Percentiles rank a stretch among this genome's conserved stretches.
These are phyloP conservation scores for Pteropus alecto DNA, from an alignment of 2,113 vertebrate species.

Conservation along the genomic window DNA sequence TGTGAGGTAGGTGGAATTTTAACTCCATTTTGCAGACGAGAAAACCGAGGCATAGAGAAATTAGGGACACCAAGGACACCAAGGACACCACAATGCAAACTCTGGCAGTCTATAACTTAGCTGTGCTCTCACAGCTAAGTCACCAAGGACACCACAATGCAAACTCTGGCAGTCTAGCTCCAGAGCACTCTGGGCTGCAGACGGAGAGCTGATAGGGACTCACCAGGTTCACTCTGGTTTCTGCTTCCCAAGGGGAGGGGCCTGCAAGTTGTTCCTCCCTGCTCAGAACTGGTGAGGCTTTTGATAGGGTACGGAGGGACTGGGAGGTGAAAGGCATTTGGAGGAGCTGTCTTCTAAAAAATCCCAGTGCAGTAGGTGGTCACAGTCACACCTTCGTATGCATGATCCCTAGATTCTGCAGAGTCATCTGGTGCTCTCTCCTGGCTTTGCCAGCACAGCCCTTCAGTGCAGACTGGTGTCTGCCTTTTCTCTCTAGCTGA, in stretches of 20 bases:
- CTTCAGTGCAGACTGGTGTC: neutral
- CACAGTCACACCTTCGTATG: no score
- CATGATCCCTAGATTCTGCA: neutral
- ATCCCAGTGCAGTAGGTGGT: accelerated
- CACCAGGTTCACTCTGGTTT: neutral
- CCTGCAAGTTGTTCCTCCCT: neutral
- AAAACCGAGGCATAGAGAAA: neutral
- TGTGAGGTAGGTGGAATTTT: neutral
- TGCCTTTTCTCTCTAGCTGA: neutral
- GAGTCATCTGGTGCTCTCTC: neutral
- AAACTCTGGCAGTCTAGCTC: neutral
- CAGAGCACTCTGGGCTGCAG: neutral
- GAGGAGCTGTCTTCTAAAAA: neutral
- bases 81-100: no score
- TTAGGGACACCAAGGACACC: no score
- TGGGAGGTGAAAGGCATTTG: neutral
- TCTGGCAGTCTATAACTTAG: no score
- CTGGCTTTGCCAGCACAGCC: no score
- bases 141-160: neutral
- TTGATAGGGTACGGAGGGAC: neutral
- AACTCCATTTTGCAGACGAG: neutral
- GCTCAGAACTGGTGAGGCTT: neutral
- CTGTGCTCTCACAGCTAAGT: neutral
- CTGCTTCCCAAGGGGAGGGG: neutral
- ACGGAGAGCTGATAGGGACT: neutral